Percentiles rank a stretch among this genome's conserved stretches.
Conservation (phyloP, 2,888 invertebrate genomes). For the Ptychoptera albimana region DNA sequence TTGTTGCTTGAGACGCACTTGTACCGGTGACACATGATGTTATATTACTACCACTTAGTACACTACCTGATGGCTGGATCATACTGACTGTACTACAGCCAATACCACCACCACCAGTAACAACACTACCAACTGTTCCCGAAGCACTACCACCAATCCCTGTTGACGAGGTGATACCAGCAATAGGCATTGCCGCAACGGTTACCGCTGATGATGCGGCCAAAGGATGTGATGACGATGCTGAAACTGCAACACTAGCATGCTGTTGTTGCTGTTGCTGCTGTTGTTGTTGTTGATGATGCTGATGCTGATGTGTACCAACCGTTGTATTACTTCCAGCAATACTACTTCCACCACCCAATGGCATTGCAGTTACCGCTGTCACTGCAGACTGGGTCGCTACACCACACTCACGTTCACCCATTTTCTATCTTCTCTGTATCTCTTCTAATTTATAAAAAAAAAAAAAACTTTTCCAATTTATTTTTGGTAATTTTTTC, state of each 20-base stretch:
- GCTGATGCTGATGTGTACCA: constrained; percentile 5
- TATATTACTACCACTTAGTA: neutral
- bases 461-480: no score
- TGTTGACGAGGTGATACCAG: no score
- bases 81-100: constrained; percentile 5
- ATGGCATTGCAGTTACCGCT: no score
- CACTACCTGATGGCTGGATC: neutral
- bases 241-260: neutral
- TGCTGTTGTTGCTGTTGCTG: constrained; percentile 8
- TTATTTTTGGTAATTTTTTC: no score
- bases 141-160: neutral
- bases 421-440: no score
- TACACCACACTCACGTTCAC: no score
- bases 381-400: no score
- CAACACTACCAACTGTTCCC: constrained; percentile 7
- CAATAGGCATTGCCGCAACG: no score
- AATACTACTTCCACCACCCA: constrained; percentile 4
- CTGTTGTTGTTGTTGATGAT: constrained; percentile 8
- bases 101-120: constrained; percentile 4
- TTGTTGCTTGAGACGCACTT: neutral
- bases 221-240: no score
- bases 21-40: neutral
- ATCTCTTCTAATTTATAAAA: no score
- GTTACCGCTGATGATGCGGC: no score
- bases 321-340: constrained; percentile 1